Conservation (phyloP, 2,113 vertebrate species). For the Ageneiosus marmoratus region DNA sequence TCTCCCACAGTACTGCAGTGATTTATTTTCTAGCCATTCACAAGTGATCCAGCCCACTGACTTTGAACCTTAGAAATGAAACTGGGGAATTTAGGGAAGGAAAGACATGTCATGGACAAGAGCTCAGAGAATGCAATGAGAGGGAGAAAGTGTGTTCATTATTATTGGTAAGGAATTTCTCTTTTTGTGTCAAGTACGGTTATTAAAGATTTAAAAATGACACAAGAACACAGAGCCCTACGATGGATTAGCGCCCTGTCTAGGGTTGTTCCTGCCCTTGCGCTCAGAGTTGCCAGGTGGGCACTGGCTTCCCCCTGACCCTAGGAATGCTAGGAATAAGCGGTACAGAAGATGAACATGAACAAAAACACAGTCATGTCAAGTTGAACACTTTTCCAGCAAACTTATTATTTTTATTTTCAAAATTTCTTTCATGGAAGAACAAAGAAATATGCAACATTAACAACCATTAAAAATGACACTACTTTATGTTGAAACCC, state of each 20-base stretch:
- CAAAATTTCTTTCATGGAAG: neutral
- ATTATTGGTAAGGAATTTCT: neutral
- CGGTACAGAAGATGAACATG: no score
- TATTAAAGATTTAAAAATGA: neutral
- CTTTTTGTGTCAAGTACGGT: neutral
- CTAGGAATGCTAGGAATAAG: no score
- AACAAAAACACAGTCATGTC: neutral
- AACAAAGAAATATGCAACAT: neutral
- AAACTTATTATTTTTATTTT: neutral
- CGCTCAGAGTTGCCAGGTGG: no score
- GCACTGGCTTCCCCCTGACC: no score
- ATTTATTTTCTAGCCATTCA: slow-evolving; percentile 27
- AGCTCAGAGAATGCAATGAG: neutral
- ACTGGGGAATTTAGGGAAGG: slow-evolving; percentile 34
- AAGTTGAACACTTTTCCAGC: neutral
- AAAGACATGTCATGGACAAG: neutral
- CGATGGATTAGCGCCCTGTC: no score
- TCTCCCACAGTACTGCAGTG: slow-evolving; percentile 31
- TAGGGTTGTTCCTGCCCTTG: no score
- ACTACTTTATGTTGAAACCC: no score
- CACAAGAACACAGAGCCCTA: no score
- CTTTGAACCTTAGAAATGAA: slow-evolving; percentile 28
- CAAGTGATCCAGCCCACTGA: slow-evolving; percentile 43
- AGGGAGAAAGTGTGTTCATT: neutral
- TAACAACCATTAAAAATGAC: no score